Evolutionary conservation across 2,113 vertebrate genomes (phyloP).

Genomic region (Antidorcas marsupialis): DNA sequence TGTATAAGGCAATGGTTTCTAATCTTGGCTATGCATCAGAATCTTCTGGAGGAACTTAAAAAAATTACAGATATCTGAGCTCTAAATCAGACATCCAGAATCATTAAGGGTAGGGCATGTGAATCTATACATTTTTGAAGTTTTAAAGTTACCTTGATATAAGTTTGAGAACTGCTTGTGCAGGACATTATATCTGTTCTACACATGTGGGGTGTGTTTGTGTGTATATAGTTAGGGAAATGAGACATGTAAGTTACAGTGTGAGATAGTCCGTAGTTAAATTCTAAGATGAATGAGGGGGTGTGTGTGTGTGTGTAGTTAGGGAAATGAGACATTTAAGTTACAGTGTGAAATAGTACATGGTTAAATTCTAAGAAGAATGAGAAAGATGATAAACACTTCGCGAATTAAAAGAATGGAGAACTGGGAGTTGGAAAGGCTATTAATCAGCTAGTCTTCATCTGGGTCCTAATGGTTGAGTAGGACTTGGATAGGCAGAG

Average conservation of each 20-base stretch:
- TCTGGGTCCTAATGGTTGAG: not conserved
- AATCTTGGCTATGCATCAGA: not conserved
- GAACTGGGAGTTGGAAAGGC: not conserved
- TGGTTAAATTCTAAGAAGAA: constrained; percentile 39
- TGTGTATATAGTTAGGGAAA: not conserved
- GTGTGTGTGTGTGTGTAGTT: not conserved
- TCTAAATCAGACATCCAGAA: not conserved
- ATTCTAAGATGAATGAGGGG: not conserved
- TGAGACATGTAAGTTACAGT: not conserved
- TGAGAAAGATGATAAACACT: not conserved
- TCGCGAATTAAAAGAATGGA: not conserved
- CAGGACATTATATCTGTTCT: not conserved
- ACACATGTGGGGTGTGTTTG: not conserved
- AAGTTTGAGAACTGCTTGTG: constrained; percentile 17
- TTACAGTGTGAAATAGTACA: not conserved
- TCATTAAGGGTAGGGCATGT: not conserved
- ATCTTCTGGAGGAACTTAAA: constrained; percentile 5
- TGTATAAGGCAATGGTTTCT: not conserved
- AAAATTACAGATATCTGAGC: not conserved
- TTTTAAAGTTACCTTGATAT: constrained; percentile 20
- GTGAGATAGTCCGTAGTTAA: constrained; percentile 20
- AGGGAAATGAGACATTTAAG: not conserved
- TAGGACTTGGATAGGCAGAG: not conserved
- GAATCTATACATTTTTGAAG: not conserved
- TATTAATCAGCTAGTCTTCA: not conserved